Evolutionary conservation across 2,113 vertebrate species (phyloP).

Genomic region (Scopus umbretta): DNA sequence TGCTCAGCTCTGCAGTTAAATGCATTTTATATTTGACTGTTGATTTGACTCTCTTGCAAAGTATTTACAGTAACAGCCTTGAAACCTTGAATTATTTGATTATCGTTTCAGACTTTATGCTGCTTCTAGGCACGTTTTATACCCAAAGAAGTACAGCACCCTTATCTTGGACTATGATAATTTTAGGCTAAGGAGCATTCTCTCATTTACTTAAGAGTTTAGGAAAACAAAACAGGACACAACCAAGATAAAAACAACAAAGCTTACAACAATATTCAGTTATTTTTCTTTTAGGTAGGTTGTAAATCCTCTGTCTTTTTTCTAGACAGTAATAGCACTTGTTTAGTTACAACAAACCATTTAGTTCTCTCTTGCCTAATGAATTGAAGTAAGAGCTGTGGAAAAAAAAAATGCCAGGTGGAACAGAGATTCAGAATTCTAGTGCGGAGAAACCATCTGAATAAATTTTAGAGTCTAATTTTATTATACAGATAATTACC

Average conservation of each 20-base stretch:
- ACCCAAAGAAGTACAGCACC: not conserved
- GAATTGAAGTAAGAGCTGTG: not conserved
- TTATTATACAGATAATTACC: conserved; percentile 24
- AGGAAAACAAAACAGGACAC: not conserved
- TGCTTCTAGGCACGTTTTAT: not conserved
- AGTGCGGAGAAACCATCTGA: not conserved
- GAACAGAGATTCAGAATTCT: not conserved
- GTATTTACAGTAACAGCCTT: not conserved
- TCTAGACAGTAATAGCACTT: not conserved
- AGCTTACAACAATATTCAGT: not conserved
- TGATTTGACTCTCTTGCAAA: not conserved
- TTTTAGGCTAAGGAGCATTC: not conserved
- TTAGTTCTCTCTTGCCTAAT: not conserved
- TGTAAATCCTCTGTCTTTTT: not conserved
- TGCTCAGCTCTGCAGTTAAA: not conserved
- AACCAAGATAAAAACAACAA: not conserved
- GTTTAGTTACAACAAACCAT: not conserved
- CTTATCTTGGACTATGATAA: not conserved
- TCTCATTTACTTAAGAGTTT: not conserved
- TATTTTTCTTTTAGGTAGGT: not conserved
- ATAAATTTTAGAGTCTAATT: conserved; percentile 12
- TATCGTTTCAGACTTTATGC: not conserved
- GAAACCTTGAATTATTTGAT: not conserved
- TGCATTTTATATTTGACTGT: not conserved
- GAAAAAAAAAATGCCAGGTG: not conserved